Evolutionary conservation across 2,113 vertebrate species (phyloP).

Genomic region (Paradisaea rubra): DNA sequence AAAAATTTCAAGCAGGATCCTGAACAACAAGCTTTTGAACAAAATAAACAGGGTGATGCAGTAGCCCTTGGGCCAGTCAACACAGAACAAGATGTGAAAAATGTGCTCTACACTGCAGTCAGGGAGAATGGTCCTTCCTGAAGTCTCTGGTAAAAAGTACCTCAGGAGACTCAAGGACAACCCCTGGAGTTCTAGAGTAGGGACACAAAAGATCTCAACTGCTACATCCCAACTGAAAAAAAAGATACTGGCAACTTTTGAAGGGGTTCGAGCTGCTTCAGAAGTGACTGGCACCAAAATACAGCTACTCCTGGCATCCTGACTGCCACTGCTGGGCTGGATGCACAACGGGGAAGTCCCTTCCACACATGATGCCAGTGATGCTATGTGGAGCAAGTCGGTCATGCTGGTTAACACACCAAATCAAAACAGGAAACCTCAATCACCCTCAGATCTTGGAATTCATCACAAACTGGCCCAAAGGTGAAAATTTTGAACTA

Average conservation of each 20-base stretch:
- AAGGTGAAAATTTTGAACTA: not conserved
- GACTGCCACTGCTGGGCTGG: not conserved
- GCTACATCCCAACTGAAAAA: not conserved
- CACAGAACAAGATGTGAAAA: not conserved
- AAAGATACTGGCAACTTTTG: not conserved
- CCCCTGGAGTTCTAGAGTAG: accelerated
- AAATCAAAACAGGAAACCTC: not conserved
- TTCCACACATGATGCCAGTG: not conserved
- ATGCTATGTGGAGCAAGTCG: not conserved
- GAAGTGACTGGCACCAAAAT: accelerated
- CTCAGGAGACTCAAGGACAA: not conserved
- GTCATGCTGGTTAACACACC: not conserved
- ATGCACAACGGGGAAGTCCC: not conserved
- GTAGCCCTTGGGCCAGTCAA: not conserved
- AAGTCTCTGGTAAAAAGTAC: not conserved
- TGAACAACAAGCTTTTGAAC: not conserved
- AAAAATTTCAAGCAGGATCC: not conserved
- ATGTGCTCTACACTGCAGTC: not conserved
- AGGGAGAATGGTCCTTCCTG: not conserved
- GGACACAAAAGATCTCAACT: not conserved
- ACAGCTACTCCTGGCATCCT: not conserved
- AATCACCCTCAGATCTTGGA: not conserved
- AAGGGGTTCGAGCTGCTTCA: not conserved
- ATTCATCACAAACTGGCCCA: not conserved
- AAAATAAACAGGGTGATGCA: not conserved